Evolutionary conservation across 2,797 vertebrate species (phyloP).

Genomic region (Tokudaia tokunoshimensis): DNA sequence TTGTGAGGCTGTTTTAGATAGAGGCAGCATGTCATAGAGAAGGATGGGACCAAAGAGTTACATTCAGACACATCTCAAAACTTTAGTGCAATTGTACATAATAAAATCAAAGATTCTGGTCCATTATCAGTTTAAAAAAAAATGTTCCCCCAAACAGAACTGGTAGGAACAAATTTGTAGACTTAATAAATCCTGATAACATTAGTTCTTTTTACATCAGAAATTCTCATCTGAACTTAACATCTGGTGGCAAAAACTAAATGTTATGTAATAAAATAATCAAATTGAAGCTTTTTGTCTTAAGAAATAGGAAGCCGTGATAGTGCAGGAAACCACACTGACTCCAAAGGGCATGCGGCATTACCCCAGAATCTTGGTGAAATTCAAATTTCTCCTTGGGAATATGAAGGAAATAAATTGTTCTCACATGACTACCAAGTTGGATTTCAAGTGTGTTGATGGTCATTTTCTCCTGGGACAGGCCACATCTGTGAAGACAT

Average conservation of each 20-base stretch:
- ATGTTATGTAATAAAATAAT: constrained; percentile 58
- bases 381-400: constrained; percentile 18
- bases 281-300: constrained; percentile 15
- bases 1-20: not conserved
- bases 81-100: not conserved
- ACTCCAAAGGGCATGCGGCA: not conserved
- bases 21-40: not conserved
- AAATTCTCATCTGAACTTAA: constrained; percentile 63
- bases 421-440: not conserved
- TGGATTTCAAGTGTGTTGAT: not conserved
- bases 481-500: not conserved
- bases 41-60: not conserved
- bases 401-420: constrained; percentile 25
- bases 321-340: not conserved
- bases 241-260: constrained; percentile 48
- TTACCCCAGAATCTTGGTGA: not conserved
- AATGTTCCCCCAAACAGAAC: not conserved
- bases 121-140: constrained; percentile 39
- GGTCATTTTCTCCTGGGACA: not conserved
- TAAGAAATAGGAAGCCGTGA: not conserved
- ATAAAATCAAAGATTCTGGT: constrained; percentile 15
- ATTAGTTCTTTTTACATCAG: constrained; percentile 41
- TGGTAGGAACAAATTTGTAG: not conserved
- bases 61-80: not conserved
- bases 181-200: constrained; percentile 46